Conservation (phyloP, 2,113 vertebrate genomes). For the Boulengeromyrus knoepffleri region DNA sequence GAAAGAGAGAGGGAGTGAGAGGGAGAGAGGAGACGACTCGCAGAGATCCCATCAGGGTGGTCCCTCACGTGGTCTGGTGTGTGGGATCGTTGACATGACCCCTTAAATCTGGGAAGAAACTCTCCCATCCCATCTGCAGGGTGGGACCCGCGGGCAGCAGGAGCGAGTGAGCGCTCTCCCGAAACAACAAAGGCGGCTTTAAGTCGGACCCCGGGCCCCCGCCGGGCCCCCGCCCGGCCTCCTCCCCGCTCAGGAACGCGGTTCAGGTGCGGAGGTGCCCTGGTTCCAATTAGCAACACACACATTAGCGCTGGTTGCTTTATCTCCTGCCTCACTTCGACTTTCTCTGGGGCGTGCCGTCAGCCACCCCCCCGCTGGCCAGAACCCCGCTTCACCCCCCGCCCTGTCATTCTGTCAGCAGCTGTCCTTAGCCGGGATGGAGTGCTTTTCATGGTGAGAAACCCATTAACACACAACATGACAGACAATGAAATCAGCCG, state of each 20-base stretch:
- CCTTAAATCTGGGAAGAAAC: constrained; percentile 22
- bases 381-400: not conserved
- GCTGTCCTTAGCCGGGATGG: not conserved
- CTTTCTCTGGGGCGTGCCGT: not conserved
- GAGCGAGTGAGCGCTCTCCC: not conserved
- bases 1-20: not conserved
- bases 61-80: constrained; percentile 32
- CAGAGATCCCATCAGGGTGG: constrained; percentile 45
- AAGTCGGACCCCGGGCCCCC: constrained; percentile 15
- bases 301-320: not conserved
- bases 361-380: not conserved
- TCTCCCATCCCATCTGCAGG: constrained; percentile 30
- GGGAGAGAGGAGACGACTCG: not conserved
- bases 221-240: not conserved
- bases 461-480: not conserved
- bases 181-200: constrained; percentile 34
- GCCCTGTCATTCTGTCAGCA: not conserved
- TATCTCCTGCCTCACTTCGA: not conserved
- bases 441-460: not conserved
- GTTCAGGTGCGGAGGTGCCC: constrained; percentile 22
- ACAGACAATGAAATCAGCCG: not conserved
- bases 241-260: constrained; percentile 8
- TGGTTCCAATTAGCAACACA: constrained; percentile 25
- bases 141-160: not conserved
- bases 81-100: constrained; percentile 45